phyloP scores from a whole-genome alignment of 2,888 invertebrate species.

The Latrodectus hesperus region DNA sequence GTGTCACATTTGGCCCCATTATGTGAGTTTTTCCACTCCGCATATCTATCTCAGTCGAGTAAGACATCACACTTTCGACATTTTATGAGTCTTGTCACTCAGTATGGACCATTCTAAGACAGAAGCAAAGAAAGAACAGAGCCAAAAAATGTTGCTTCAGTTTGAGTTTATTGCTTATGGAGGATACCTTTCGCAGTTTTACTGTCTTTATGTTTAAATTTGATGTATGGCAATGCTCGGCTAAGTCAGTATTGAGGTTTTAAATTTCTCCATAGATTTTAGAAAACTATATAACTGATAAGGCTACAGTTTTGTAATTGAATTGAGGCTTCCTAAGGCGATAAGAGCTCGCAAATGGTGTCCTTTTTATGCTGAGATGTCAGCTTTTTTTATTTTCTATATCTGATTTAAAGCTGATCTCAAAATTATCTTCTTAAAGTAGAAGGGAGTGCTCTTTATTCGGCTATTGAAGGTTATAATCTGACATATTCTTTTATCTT shows the following conservation, averaged over 20 bases:
- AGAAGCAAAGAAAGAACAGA: constrained; percentile 30
- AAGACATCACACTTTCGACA: constrained; percentile 36
- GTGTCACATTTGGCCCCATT: constrained; percentile 44
- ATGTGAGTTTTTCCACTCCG: constrained; percentile 15
- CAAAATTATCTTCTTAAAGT: neutral
- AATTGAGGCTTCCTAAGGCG: constrained; percentile 37
- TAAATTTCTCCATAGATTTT: constrained; percentile 36
- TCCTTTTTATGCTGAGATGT: neutral
- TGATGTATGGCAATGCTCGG: constrained; percentile 10
- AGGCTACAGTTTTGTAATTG: constrained; percentile 31
- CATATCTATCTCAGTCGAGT: constrained; percentile 16
- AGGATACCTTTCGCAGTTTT: constrained; percentile 10
- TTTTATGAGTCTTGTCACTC: constrained; percentile 56
- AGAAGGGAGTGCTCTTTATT: neutral
- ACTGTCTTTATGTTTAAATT: constrained; percentile 36
- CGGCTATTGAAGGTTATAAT: neutral
- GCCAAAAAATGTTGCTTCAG: constrained; percentile 15
- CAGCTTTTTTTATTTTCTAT: constrained; percentile 6
- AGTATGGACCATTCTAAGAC: constrained; percentile 30
- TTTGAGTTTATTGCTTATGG: constrained; percentile 9
- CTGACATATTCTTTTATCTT: no score
- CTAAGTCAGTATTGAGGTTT: constrained; percentile 27
- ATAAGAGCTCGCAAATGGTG: constrained; percentile 17
- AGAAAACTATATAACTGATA: constrained; percentile 58
- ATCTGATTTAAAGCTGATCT: neutral